Percentiles rank a stretch among this genome's conserved stretches.
These are phyloP conservation scores for Brachionichthys hirsutus DNA, from an alignment of 2,113 vertebrate genomes.

Conservation along the genomic window DNA sequence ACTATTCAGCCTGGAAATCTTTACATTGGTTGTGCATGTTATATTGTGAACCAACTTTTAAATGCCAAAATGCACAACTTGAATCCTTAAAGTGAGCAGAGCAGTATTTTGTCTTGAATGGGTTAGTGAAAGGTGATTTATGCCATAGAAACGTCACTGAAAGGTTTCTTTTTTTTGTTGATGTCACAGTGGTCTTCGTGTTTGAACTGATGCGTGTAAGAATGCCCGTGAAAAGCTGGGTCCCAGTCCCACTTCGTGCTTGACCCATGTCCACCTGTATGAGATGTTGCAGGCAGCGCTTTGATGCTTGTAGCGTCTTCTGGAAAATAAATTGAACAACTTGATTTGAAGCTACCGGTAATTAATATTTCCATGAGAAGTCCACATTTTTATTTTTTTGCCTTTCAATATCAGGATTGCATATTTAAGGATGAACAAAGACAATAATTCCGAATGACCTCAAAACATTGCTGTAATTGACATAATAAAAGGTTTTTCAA, in stretches of 20 bases:
- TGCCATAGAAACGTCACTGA: conserved; percentile 12
- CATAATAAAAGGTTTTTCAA: conserved; percentile 83
- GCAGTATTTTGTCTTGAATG: conserved; percentile 8
- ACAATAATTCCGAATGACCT: conserved; percentile 82
- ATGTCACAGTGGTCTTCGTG: conserved; percentile 22
- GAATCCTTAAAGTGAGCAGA: conserved; percentile 2
- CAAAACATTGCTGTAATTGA: conserved; percentile 86
- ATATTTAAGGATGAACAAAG: conserved; percentile 81
- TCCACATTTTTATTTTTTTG: conserved; percentile 88
- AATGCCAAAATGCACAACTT: conserved; percentile 33
- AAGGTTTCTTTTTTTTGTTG: neutral
- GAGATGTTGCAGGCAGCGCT: conserved; percentile 31
- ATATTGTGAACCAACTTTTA: conserved; percentile 15
- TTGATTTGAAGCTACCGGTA: conserved; percentile 91
- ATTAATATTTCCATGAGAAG: conserved; percentile 84
- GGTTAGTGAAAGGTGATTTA: conserved; percentile 19
- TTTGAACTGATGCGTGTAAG: conserved; percentile 11
- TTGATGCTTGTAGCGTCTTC: conserved; percentile 85
- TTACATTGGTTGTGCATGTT: conserved; percentile 10
- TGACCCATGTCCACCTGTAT: conserved; percentile 12
- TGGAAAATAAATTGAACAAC: conserved; percentile 75
- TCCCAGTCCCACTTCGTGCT: too few species aligned
- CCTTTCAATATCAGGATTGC: conserved; percentile 76
- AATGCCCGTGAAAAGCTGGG: neutral
- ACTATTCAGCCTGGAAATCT: conserved; percentile 6